Base-by-base conservation (phyloP, 2,888 invertebrate genomes). In the Pseudococcus longispinus region DNA sequence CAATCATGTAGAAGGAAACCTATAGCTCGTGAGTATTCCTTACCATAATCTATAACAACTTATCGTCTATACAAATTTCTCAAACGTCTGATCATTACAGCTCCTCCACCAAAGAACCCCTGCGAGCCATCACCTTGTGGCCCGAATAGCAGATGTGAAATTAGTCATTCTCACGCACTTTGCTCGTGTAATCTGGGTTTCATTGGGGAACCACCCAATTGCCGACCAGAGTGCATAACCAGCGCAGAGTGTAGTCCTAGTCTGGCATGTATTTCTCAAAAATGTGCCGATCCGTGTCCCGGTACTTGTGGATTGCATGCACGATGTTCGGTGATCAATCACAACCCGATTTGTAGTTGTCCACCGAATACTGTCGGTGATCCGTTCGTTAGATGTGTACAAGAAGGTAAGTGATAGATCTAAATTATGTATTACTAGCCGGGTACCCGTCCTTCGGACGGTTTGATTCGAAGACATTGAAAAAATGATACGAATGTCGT, bases 1-100 rank as follows among this genome's bases (percentile, higher is more conserved):
- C 93, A 93, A 20, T 94, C 95, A 6, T 96, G 96, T 90, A 93
- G 94, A 89, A 92, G 91, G 89, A 92, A 92, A 90, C 91, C 92
- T 15, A 44, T 85, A 32, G 87, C 51, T 13, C 87, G 88, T 88
- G 13, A 88, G 88, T 83, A 70, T 23, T 46, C 37, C 55, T 29
- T 51, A 51, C 26, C 32, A 18, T 6, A 15, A 46, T 51, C n/a
- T 18, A n/a, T n/a, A n/a, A 15, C 44, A 1, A 20, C 23, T n/a
- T 2, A 37, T 4, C 44, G 18, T 77, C 9, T 5, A 9, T 37
- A 8, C 13, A 15, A 80, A 8, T 37, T 37, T 37, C 37, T 37
- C 37, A 60, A 55, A 77, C n/a, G 9, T 46, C 0, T 2, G 4
- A 15, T 44, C n/a, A 4, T 88, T 90, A 70, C 89, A 91, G 90